Evolutionary conservation across 2,797 vertebrate genomes (phyloP).

Genomic region (Gymnothorax reevesii): DNA sequence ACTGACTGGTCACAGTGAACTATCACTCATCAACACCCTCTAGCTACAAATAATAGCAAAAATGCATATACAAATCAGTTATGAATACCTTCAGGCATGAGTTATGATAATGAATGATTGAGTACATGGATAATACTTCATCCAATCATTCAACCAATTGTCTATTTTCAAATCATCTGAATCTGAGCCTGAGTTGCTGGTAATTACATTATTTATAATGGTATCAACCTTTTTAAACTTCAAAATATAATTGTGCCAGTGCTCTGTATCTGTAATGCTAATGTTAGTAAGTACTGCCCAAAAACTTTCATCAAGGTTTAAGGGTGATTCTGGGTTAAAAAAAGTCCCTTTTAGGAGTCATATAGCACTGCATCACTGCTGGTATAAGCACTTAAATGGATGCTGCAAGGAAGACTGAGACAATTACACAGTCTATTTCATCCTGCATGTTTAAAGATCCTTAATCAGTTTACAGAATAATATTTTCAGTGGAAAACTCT

Average conservation of each 20-base stretch:
- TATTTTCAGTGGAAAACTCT: slow-evolving; percentile 66
- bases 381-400: slow-evolving; percentile 49
- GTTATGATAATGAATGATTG: neutral
- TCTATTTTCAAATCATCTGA: too few relatives aligned
- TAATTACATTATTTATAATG: neutral
- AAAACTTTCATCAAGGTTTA: neutral
- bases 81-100: neutral
- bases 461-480: slow-evolving; percentile 76
- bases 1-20: neutral
- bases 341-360: neutral
- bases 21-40: neutral
- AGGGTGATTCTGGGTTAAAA: neutral
- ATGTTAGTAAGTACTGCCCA: too few relatives aligned
- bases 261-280: neutral
- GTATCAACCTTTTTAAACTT: neutral
- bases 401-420: slow-evolving; percentile 60
- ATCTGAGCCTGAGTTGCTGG: too few relatives aligned
- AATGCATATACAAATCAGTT: neutral
- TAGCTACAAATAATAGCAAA: neutral
- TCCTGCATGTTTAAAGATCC: slow-evolving; percentile 75
- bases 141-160: neutral
- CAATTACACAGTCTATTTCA: slow-evolving; percentile 62
- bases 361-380: slow-evolving; percentile 39
- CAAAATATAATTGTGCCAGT: neutral
- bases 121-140: neutral